phyloP scores from a whole-genome alignment of 2,888 invertebrate genomes.

The Heliconius sara region DNA sequence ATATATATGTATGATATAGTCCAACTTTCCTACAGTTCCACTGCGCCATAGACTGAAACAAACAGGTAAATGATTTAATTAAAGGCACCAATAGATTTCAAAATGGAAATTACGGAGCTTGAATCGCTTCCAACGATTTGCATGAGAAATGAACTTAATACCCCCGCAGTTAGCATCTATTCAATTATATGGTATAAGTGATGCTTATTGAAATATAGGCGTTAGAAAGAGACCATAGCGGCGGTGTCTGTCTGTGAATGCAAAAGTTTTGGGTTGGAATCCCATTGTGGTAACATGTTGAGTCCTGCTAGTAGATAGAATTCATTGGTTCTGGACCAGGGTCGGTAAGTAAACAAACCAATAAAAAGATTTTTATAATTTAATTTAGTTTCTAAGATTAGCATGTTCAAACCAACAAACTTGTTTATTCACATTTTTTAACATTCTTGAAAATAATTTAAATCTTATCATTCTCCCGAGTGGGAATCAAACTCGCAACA shows the following conservation, averaged over 20 bases:
- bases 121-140: conserved; percentile 38
- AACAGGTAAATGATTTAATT: conserved; percentile 21
- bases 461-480: neutral
- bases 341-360: too few relatives aligned
- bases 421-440: too few relatives aligned
- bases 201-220: neutral
- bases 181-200: neutral
- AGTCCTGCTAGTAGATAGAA: too few relatives aligned
- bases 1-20: neutral
- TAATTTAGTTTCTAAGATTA: too few relatives aligned
- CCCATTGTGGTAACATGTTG: neutral
- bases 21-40: neutral
- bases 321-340: too few relatives aligned
- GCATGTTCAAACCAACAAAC: too few relatives aligned
- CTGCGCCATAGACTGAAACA: neutral
- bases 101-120: conserved; percentile 20
- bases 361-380: too few relatives aligned
- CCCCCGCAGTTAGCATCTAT: conserved; percentile 6
- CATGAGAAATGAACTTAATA: conserved; percentile 36
- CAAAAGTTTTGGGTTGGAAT: neutral
- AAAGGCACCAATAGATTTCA: conserved; percentile 14
- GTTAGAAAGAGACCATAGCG: neutral
- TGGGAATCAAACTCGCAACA: neutral
- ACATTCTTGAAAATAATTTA: neutral
- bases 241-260: too few relatives aligned